Conservation (phyloP, 2,888 invertebrate species). For the Tridacna gigas region DNA sequence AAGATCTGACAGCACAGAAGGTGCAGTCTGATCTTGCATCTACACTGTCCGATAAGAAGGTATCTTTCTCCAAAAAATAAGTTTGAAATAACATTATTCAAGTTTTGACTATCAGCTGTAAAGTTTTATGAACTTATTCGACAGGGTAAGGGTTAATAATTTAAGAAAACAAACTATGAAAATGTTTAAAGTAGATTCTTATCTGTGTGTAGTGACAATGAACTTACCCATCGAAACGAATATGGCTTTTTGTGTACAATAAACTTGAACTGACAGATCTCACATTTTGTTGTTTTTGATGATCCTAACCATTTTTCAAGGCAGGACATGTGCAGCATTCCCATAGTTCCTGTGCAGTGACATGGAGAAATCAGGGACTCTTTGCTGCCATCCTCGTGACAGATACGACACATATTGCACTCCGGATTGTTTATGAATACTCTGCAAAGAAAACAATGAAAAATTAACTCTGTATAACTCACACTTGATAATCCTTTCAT, state of each 20-base stretch:
- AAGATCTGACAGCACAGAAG: too few relatives aligned
- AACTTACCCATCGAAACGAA: constrained; percentile 85
- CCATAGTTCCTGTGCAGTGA: constrained; percentile 89
- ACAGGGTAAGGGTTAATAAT: too few relatives aligned
- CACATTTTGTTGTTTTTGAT: constrained; percentile 91
- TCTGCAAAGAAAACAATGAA: background rate
- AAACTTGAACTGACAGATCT: constrained; percentile 90
- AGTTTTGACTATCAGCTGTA: too few relatives aligned
- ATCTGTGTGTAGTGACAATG: too few relatives aligned
- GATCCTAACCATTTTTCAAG: constrained; percentile 90
- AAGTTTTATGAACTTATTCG: too few relatives aligned
- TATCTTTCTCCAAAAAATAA: too few relatives aligned
- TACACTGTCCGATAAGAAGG: too few relatives aligned
- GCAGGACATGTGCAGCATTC: constrained; percentile 90
- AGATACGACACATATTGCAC: constrained; percentile 86
- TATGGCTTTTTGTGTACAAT: constrained; percentile 87
- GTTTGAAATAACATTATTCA: too few relatives aligned
- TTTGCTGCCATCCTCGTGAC: constrained; percentile 86
- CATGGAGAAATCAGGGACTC: constrained; percentile 87
- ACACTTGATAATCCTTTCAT: too few relatives aligned
- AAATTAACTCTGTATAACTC: too few relatives aligned
- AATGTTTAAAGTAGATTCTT: background rate
- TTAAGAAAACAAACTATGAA: too few relatives aligned
- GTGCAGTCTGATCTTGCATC: too few relatives aligned
- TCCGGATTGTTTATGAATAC: constrained; percentile 18